Evolutionary conservation across 1,140 invertebrate genomes (phyloP), one percentile per base, ranked within the genome.

Genomic region (Rhyacophila brunnea): DNA sequence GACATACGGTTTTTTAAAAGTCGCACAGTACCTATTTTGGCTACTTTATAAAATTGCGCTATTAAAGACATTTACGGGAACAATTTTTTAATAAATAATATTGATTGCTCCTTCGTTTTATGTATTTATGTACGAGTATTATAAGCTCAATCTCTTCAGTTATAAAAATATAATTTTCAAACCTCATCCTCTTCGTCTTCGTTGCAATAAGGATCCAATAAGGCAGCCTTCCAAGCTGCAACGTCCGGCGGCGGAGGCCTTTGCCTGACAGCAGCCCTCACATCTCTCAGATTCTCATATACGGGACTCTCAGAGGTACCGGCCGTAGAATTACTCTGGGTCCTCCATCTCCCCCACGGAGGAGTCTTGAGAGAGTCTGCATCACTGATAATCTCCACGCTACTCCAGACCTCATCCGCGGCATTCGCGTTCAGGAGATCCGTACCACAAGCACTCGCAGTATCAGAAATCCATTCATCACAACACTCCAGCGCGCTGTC

Each of bases 171-270:
- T 53, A 19, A n/a, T 43, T 38, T 19, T 71, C 75, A 71, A 49
- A 79, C 77, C 72, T 78, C 77, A 63, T 79, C 75, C 48, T 79
- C 77, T 59, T 79, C 77, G 47, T 79, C 77, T 17, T 79, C 77
- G 57, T 76, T 77, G 55, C 73, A 78, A 60, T 68, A 74, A 7
- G 77, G 77, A 52, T 79, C 73, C 43, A 72, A 51, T 5, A 79
- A 71, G 13, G 70, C 28, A 61, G 75, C 74, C 70, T 77, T 78
- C 77, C 77, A 79, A 51, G 62, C 74, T 7, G 75, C 70, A 35
- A 79, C 76, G 63, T 79, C 76, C 5, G 73, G 72, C 45, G 75
- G 77, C 1, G 74, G 74, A 20, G 74, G 72, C 58, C 73, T 68
- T 42, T 76, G 72, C 62, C 67, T 68, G 15, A 77, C 51, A 52